Evolutionary conservation across 2,797 vertebrate genomes (phyloP).

Genomic region (Enteromius thamalakanensis): DNA sequence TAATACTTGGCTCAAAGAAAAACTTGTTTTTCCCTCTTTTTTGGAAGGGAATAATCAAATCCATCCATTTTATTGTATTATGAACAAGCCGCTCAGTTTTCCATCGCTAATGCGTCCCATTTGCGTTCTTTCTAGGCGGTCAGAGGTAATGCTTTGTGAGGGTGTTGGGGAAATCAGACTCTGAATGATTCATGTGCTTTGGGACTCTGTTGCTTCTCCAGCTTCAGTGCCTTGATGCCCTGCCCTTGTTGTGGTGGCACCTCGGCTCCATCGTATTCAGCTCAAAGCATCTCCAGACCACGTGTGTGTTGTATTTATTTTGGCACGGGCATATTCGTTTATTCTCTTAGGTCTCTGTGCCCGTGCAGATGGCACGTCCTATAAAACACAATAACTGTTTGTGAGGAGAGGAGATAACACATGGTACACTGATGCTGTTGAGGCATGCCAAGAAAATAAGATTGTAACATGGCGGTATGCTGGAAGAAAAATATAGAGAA

Average conservation of each 20-base stretch:
- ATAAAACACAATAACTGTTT: slow-evolving; percentile 53
- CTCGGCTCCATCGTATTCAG: slow-evolving; percentile 27
- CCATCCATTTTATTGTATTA: slow-evolving; percentile 53
- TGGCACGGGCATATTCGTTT: slow-evolving; percentile 39
- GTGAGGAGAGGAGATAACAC: slow-evolving; percentile 46
- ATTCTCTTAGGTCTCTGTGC: slow-evolving; percentile 31
- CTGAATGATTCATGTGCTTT: slow-evolving; percentile 36
- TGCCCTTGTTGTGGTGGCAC: slow-evolving; percentile 26
- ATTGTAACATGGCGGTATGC: slow-evolving; percentile 57
- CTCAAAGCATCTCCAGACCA: slow-evolving; percentile 11
- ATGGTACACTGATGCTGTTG: slow-evolving; percentile 51
- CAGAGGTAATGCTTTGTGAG: slow-evolving; percentile 48
- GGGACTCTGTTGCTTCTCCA: slow-evolving; percentile 1
- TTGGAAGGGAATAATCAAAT: slow-evolving; percentile 46
- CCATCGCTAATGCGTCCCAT: slow-evolving; percentile 47
- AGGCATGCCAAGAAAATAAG: slow-evolving; percentile 55
- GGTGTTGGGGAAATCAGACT: slow-evolving; percentile 42
- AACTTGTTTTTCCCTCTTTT: slow-evolving; percentile 35
- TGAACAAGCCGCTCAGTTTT: slow-evolving; percentile 41
- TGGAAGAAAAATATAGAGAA: slow-evolving; percentile 26
- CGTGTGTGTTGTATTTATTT: slow-evolving; percentile 43
- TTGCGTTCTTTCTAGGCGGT: slow-evolving; percentile 44
- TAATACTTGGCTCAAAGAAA: slow-evolving; percentile 45
- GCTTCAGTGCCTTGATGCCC: slow-evolving; percentile 5
- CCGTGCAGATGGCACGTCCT: slow-evolving; percentile 29